Evolutionary conservation across 1,140 invertebrate genomes (phyloP).

Genomic region (Sitodiplosis mosellana): DNA sequence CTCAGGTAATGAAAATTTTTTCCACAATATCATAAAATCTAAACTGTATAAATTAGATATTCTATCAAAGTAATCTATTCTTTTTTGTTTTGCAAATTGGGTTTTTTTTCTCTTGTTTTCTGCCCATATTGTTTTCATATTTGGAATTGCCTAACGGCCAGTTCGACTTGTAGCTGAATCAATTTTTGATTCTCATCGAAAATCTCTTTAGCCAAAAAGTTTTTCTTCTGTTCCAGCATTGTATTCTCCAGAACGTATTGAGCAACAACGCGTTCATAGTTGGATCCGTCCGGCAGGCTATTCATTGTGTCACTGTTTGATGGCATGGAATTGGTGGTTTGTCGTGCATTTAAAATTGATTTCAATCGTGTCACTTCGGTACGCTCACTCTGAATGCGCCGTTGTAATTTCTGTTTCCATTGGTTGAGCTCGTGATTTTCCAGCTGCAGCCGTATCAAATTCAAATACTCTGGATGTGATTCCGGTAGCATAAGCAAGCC

Average conservation of each 20-base stretch:
- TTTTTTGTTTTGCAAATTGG: too few species aligned
- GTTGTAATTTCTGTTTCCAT: conserved; percentile 40
- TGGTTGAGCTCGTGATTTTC: conserved; percentile 47
- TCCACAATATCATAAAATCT: too few species aligned
- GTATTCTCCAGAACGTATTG: conserved; percentile 39
- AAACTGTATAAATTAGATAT: too few species aligned
- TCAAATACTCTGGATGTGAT: conserved; percentile 29
- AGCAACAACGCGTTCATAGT: conserved; percentile 28
- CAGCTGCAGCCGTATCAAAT: conserved; percentile 36
- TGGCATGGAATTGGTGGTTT: conserved; percentile 31
- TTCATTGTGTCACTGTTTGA: conserved; percentile 21
- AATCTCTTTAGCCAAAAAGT: conserved; percentile 37
- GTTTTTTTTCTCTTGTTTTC: too few species aligned
- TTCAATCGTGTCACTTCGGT: conserved; percentile 45
- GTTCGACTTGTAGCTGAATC: conserved; percentile 42
- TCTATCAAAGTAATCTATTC: too few species aligned
- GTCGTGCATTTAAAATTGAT: conserved; percentile 25
- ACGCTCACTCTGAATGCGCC: conserved; percentile 42
- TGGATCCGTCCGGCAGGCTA: conserved; percentile 24
- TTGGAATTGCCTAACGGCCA: conserved; percentile 33
- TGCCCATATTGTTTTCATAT: too few species aligned
- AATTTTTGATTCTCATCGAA: conserved; percentile 46
- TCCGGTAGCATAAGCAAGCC: conserved; percentile 17
- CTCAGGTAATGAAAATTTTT: too few species aligned
- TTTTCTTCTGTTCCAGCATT: conserved; percentile 43